A percentile compares a stretch with the other conserved stretches of the same genome.
phyloP scores from a whole-genome alignment of 2,113 vertebrate genomes.

The Solea senegalensis region DNA sequence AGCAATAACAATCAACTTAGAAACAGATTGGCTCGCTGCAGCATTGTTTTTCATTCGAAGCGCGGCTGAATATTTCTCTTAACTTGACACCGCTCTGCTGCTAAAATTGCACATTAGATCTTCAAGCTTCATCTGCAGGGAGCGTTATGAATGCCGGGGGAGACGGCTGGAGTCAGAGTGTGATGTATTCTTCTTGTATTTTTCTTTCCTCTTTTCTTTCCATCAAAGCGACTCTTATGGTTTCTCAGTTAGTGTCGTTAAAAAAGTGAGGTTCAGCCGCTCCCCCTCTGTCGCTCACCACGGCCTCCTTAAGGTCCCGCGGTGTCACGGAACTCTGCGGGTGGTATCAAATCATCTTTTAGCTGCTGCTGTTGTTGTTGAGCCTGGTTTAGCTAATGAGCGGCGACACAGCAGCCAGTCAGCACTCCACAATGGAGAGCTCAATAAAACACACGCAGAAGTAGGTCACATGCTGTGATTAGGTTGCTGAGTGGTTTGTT shows the following conservation, averaged over 20 bases:
- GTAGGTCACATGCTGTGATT: conserved; percentile 58
- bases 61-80: conserved; percentile 15
- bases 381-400: conserved; percentile 70
- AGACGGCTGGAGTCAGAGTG: neutral
- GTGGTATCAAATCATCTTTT: conserved; percentile 65
- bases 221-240: conserved; percentile 27
- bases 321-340: conserved; percentile 56
- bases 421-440: conserved; percentile 53
- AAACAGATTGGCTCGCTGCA: conserved; percentile 30
- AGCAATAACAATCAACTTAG: conserved; percentile 22
- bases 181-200: conserved; percentile 34
- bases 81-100: conserved; percentile 10
- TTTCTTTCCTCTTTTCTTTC: conserved; percentile 31
- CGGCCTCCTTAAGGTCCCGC: conserved; percentile 49
- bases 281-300: conserved; percentile 26
- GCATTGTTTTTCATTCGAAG: neutral
- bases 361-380: conserved; percentile 66
- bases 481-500: conserved; percentile 31
- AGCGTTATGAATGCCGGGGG: conserved; percentile 12
- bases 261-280: conserved; percentile 13
- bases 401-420: conserved; percentile 59
- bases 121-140: conserved; percentile 6
- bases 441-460: conserved; percentile 65
- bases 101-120: conserved; percentile 22
- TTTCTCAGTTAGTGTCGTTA: conserved; percentile 16